Percentiles rank a stretch among this genome's conserved stretches.
Conservation (phyloP, 2,797 vertebrate species). For the Helicolenus hilgendorfi region DNA sequence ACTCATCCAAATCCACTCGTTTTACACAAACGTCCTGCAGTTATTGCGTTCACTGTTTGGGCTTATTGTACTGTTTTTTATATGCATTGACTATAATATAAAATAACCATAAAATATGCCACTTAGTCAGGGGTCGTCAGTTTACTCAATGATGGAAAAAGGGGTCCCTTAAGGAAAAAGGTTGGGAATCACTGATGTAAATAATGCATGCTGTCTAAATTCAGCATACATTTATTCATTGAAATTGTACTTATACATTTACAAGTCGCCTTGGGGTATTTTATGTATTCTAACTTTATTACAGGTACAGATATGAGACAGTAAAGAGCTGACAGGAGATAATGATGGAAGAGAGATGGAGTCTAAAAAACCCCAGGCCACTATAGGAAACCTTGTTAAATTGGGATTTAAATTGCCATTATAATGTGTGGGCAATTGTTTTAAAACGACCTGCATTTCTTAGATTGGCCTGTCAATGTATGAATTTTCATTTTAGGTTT, state of each 20-base stretch:
- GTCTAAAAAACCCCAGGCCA: not conserved
- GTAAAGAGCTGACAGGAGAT: no score
- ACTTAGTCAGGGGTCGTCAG: no score
- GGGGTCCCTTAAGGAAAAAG: no score
- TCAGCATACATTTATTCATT: not conserved
- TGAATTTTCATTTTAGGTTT: not conserved
- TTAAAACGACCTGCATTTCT: not conserved
- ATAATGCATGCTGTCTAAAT: not conserved
- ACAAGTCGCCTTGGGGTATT: not conserved
- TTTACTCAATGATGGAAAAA: no score
- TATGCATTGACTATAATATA: no score
- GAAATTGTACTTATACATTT: not conserved
- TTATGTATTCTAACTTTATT: not conserved
- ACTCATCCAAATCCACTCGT: no score
- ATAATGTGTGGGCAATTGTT: not conserved
- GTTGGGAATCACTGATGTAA: not conserved
- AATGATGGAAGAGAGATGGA: not conserved
- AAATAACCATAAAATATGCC: no score
- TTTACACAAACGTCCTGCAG: no score
- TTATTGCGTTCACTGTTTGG: no score
- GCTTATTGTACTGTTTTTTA: no score
- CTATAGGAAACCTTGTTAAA: not conserved
- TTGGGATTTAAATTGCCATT: not conserved
- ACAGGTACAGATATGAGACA: not conserved
- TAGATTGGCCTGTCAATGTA: not conserved